Conservation (phyloP, 2,888 invertebrate species). For the Xylota segnis region DNA sequence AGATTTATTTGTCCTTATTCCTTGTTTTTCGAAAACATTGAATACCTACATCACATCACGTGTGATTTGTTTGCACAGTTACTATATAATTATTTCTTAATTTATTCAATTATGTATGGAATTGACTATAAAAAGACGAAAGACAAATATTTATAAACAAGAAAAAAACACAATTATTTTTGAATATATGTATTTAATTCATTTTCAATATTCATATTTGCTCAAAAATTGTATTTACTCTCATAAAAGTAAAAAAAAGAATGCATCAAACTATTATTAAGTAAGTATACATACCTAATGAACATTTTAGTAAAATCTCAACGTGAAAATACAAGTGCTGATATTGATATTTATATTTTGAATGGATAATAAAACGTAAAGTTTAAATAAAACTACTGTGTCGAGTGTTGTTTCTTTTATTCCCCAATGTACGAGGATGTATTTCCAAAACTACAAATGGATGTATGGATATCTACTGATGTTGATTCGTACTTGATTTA, state of each 20-base stretch:
- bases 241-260: conserved; percentile 13
- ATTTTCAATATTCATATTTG: conserved; percentile 49
- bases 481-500: too few relatives aligned
- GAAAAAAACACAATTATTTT: conserved; percentile 7
- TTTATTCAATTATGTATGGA: conserved; percentile 9
- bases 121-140: conserved; percentile 3
- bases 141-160: conserved; percentile 2
- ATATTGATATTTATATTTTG: conserved; percentile 58
- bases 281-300: not conserved
- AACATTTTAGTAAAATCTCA: conserved; percentile 25
- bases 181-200: not conserved
- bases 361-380: conserved; percentile 39
- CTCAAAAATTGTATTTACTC: conserved; percentile 50
- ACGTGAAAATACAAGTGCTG: conserved; percentile 29
- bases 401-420: not conserved
- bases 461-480: too few relatives aligned
- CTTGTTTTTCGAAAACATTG: not conserved
- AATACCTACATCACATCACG: conserved; percentile 4
- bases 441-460: too few relatives aligned
- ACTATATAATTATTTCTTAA: conserved; percentile 3
- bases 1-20: conserved; percentile 3
- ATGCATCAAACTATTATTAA: conserved; percentile 7
- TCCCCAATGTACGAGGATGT: too few relatives aligned
- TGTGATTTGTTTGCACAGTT: conserved; percentile 37
- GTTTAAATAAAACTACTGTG: not conserved